Percentiles rank a stretch among this genome's conserved stretches.
phyloP scores from a whole-genome alignment of 37 sponge, comb jelly and placozoan genomes.

The Mnemiopsis leidyi region DNA sequence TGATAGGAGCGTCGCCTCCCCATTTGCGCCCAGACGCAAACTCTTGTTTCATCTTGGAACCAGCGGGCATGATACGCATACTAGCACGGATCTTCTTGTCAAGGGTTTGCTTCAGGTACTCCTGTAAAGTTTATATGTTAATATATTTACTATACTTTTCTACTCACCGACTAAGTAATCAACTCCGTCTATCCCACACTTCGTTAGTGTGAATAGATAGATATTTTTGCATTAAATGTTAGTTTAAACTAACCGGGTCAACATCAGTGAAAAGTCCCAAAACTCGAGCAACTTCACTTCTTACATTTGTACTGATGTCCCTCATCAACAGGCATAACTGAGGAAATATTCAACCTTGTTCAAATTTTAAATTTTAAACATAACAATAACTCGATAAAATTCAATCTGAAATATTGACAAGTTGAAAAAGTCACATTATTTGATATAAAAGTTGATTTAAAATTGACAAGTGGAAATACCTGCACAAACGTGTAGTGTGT shows the following conservation, averaged over 20 bases:
- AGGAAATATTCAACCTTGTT: too few species aligned
- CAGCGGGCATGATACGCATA: slow-evolving; percentile 31
- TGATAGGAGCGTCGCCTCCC: slow-evolving; percentile 44
- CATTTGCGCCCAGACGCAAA: slow-evolving; percentile 23
- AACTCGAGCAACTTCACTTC: neutral
- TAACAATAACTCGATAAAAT: too few species aligned
- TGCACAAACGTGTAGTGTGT: neutral
- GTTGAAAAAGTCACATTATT: too few species aligned
- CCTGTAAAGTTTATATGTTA: neutral
- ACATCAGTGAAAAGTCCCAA: slow-evolving; percentile 16
- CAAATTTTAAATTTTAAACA: too few species aligned
- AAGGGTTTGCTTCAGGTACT: slow-evolving; percentile 54
- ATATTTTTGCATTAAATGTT: too few species aligned
- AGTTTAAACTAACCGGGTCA: slow-evolving; percentile 26
- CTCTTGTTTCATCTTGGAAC: slow-evolving; percentile 22
- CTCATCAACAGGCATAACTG: slow-evolving; percentile 26
- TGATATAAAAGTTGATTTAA: too few species aligned
- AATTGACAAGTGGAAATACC: too few species aligned
- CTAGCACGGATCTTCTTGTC: slow-evolving; percentile 24
- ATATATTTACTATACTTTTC: neutral
- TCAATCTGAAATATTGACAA: too few species aligned
- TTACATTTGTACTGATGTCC: slow-evolving; percentile 1
- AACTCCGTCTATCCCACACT: too few species aligned
- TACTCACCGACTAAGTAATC: too few species aligned
- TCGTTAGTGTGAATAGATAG: too few species aligned